These are phyloP conservation scores for Kuschelorhynchus macadamiae DNA, from an alignment of 2,888 invertebrate genomes.

Conservation along the genomic window DNA sequence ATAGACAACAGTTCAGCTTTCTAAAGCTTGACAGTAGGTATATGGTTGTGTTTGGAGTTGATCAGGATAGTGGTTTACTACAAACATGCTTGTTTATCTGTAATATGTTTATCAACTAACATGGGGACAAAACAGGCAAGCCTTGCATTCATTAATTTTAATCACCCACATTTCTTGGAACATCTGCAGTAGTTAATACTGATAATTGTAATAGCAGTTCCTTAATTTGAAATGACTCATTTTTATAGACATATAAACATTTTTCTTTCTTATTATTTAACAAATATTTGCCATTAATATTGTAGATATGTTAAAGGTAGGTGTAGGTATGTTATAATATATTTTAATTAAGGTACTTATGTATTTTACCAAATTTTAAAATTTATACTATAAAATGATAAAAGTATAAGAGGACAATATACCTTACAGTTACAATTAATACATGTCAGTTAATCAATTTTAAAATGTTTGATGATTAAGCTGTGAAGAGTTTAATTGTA, in stretches of 20 bases:
- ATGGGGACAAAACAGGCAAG: constrained; percentile 45
- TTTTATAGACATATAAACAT: neutral
- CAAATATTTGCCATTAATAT: neutral
- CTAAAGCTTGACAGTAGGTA: neutral
- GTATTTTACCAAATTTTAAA: too few species aligned
- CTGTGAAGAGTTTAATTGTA: too few species aligned
- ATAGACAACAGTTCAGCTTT: neutral
- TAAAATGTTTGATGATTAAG: too few species aligned
- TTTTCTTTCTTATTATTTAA: neutral
- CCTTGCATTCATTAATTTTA: constrained; percentile 14
- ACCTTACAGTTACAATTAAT: too few species aligned
- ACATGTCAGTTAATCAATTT: too few species aligned
- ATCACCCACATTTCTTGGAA: constrained; percentile 24
- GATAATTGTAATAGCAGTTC: too few species aligned
- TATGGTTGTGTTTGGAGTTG: neutral
- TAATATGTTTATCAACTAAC: constrained; percentile 28
- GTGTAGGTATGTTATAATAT: too few species aligned
- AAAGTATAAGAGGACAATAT: too few species aligned
- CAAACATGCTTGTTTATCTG: too few species aligned
- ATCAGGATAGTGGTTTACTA: neutral
- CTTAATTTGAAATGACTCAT: neutral
- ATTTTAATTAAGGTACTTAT: too few species aligned
- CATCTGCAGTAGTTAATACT: neutral
- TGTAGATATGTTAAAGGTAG: too few species aligned
- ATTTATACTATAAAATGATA: too few species aligned